Evolutionary conservation across 2,888 invertebrate genomes (phyloP).

Genomic region (Anticlea derivata): DNA sequence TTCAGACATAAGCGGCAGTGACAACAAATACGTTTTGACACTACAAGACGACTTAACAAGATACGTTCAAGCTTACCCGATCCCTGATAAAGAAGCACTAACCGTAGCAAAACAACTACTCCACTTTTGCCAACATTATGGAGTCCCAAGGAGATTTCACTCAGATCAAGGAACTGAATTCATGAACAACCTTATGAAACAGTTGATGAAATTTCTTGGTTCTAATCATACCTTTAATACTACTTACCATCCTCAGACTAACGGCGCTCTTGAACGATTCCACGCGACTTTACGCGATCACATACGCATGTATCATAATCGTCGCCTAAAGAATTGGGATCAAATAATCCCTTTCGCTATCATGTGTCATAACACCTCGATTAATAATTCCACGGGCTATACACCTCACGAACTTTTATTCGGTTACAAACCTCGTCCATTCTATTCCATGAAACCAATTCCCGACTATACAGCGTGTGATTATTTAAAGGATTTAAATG

Average conservation of each 20-base stretch:
- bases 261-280: slow-evolving; percentile 45
- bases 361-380: slow-evolving; percentile 48
- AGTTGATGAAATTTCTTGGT: slow-evolving; percentile 45
- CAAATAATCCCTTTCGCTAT: slow-evolving; percentile 47
- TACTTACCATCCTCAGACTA: slow-evolving; percentile 48
- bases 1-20: slow-evolving; percentile 37
- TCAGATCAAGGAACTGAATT: slow-evolving; percentile 51
- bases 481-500: too few relatives aligned
- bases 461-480: too few relatives aligned
- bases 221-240: slow-evolving; percentile 44
- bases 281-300: slow-evolving; percentile 46
- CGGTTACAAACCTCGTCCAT: too few relatives aligned
- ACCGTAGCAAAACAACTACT: slow-evolving; percentile 45
- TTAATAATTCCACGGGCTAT: slow-evolving; percentile 42
- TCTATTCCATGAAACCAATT: too few relatives aligned
- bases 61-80: slow-evolving; percentile 48
- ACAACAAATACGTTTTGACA: slow-evolving; percentile 44
- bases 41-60: slow-evolving; percentile 47
- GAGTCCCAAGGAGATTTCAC: slow-evolving; percentile 47
- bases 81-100: slow-evolving; percentile 45
- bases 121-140: slow-evolving; percentile 47
- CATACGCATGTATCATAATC: slow-evolving; percentile 43
- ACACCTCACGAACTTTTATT: slow-evolving; percentile 46
- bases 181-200: slow-evolving; percentile 43
- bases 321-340: slow-evolving; percentile 41